phyloP scores from a whole-genome alignment of 2,888 invertebrate species.

The Tenthredo amoena region DNA sequence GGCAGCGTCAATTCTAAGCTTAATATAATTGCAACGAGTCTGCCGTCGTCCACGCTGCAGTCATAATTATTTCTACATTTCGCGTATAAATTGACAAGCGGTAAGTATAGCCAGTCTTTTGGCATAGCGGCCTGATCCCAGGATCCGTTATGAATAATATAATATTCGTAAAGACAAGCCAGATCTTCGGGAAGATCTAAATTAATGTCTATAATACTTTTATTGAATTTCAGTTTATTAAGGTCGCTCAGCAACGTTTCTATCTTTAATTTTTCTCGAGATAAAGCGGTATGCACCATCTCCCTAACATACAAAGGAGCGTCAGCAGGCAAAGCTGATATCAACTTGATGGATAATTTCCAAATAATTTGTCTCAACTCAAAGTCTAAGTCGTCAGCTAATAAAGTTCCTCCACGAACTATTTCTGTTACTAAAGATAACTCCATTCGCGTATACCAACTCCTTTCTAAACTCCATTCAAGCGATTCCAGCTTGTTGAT shows the following conservation, averaged over 20 bases:
- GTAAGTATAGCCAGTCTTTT: conserved; percentile 89
- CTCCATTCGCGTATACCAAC: conserved; percentile 74
- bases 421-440: conserved; percentile 67
- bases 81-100: conserved; percentile 83
- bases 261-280: conserved; percentile 65
- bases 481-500: conserved; percentile 63
- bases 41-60: conserved; percentile 61
- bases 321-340: conserved; percentile 72
- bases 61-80: conserved; percentile 70
- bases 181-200: conserved; percentile 62
- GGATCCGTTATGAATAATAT: conserved; percentile 62
- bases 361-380: conserved; percentile 62
- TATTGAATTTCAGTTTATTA: conserved; percentile 55
- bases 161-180: conserved; percentile 66
- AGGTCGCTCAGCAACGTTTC: conserved; percentile 64
- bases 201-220: conserved; percentile 53
- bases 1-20: conserved; percentile 70
- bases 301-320: conserved; percentile 63
- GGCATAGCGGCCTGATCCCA: conserved; percentile 86
- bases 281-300: conserved; percentile 67
- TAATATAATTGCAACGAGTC: conserved; percentile 65
- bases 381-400: conserved; percentile 58
- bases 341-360: conserved; percentile 71
- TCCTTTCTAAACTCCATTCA: conserved; percentile 71
- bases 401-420: conserved; percentile 63